phyloP scores from a whole-genome alignment of 2,113 vertebrate genomes.

The Pyrgilauda ruficollis region DNA sequence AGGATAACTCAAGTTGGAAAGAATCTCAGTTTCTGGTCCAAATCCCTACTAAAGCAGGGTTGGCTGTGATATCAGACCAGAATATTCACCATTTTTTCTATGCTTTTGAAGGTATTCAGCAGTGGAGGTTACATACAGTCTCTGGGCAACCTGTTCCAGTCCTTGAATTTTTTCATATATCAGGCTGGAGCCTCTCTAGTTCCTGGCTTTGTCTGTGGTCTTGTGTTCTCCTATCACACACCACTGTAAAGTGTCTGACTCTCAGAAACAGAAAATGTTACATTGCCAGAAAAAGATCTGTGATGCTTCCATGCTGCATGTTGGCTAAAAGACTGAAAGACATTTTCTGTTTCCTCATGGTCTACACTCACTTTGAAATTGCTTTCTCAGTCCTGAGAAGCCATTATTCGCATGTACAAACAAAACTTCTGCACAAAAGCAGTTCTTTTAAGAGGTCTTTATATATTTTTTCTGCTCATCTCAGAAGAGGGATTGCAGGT shows the following conservation, averaged over 20 bases:
- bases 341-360: neutral
- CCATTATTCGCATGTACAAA: fast-evolving
- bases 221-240: neutral
- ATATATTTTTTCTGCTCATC: neutral
- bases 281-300: neutral
- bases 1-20: neutral
- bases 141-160: neutral
- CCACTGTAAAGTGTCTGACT: neutral
- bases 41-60: neutral
- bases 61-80: neutral
- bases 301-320: neutral
- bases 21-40: neutral
- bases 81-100: neutral
- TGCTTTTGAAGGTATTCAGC: neutral
- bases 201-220: neutral
- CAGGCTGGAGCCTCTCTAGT: neutral
- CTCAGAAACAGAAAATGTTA: neutral
- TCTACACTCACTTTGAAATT: neutral
- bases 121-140: neutral
- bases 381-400: neutral
- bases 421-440: neutral
- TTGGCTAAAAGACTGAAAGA: neutral
- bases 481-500: neutral
- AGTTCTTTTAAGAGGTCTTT: neutral
- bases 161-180: neutral